Base-by-base conservation (phyloP, 2,888 invertebrate species). In the Caenorhabditis afra region DNA sequence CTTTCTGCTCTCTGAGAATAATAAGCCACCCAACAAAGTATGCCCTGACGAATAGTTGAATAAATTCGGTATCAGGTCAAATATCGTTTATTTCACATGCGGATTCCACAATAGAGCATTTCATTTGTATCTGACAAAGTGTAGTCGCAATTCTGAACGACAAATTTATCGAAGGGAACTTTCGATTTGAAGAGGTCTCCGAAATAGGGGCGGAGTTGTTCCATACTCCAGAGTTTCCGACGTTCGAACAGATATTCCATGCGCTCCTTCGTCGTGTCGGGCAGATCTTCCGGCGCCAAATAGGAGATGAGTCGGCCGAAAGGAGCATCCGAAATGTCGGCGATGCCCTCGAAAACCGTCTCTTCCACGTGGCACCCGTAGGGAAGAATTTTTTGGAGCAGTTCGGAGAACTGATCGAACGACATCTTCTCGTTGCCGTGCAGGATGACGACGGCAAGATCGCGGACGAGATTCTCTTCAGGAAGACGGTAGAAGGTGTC, bases 1-100 rank as follows among this genome's bases (percentile, higher is more conserved):
- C 78, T 78, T 78, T 71, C 62, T 57, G 78, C 78, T 78, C 78
- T 78, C 50, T 78, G 78, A 78, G 65, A 71, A 77, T 74, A 57
- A 50, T 64, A 61, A 61, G 41, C 10, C 45, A 5, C 29, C 29
- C 29, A 29, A 29, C 29, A 3, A 29, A 29, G 3, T 29, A 37
- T 14, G 49, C 18, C 71, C 71, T 71, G 62, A 62, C 37, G 20
- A 71, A 71, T 71, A 62, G 57, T 71, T 50, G 20, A 71, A 70
- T 61, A 55, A 70, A 70, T 55, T 50, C 1, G 35, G 22, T 64
- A 55, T 71, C 71, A 62, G 71, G 62, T 57, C 41, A 49, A 62
- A 29, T n/a, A n/a, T 37, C 7, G 14, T 59, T 74, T 44, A 65
- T 64, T 49, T 44, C 14, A 37, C 35, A 47, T 14, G 20, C 50